Evolutionary conservation across 2,888 invertebrate genomes (phyloP), one percentile per base, ranked within the genome.

Genomic region (Eubasilissa splendida): DNA sequence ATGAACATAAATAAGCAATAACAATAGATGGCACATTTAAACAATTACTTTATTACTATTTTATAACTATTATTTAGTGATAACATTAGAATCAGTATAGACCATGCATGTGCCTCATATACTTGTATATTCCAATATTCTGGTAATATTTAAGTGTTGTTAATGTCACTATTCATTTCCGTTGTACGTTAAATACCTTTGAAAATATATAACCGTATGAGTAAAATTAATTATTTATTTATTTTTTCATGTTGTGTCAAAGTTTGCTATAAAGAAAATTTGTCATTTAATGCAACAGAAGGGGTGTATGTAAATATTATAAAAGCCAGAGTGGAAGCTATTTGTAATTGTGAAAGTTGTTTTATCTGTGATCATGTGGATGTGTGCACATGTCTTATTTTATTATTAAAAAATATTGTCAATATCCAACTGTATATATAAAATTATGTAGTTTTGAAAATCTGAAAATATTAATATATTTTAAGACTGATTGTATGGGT

Each of bases 21-120:
- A 50, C 42, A 42, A 42, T 42, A 14, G 10, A 68, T 68, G n/a
- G 14, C 33, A 68, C 50, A 68, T 68, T 50, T 66, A 42, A 66
- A 66, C 66, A 53, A 54, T 54, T 31, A 71, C 12, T 76, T 53
- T 53, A 76, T 76, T 76, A 63, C 68, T 68, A 68, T 68, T 68
- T 14, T 42, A 22, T 42, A 42, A 42, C 42, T 42, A 42, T 42
- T 42, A 42, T 42, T 14, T 59, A 74, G 74, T 59, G n/a, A 76
- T 76, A 76, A 33, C 53, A 53, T 80, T 80, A 83, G 78, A 79
- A 66, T 73, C 75, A 77, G 78, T 31, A 71, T 79, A 79, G 81
- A 83, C 83, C 83, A 83, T 82, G 82, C 83, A 83, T 82, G 83
- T 83, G 83, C 83, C 83, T 83, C 82, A 82, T 80, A 42, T 54